Evolutionary conservation across 2,797 vertebrate species (phyloP).

Genomic region (Apogon hyalosoma): DNA sequence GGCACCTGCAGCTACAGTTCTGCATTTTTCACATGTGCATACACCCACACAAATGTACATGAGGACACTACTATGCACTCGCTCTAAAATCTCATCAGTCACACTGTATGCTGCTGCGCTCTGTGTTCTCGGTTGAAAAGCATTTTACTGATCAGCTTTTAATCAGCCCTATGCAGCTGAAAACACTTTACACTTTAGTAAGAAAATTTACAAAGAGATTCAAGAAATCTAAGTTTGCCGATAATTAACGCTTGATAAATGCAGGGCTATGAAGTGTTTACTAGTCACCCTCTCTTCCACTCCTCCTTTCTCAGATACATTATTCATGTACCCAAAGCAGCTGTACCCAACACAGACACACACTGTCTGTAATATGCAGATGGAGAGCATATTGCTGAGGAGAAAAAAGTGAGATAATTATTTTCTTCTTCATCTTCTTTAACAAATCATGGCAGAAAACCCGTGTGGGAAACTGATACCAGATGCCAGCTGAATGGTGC

Average conservation of each 20-base stretch:
- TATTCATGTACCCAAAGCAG: slow-evolving; percentile 57
- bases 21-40: not conserved
- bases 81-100: slow-evolving; percentile 50
- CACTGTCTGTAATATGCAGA: slow-evolving; percentile 46
- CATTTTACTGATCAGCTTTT: slow-evolving; percentile 25
- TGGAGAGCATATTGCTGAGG: slow-evolving; percentile 49
- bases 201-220: not conserved
- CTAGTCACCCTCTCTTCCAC: slow-evolving; percentile 3
- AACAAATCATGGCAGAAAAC: not conserved
- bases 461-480: slow-evolving; percentile 26
- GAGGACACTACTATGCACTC: not conserved
- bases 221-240: slow-evolving; percentile 4
- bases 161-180: slow-evolving; percentile 15
- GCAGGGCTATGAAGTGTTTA: not conserved
- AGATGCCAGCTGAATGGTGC: slow-evolving; percentile 28
- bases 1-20: slow-evolving; percentile 13
- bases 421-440: slow-evolving; percentile 10
- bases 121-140: slow-evolving; percentile 10
- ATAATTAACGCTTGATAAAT: slow-evolving; percentile 22
- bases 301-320: slow-evolving; percentile 46
- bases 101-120: slow-evolving; percentile 33
- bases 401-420: slow-evolving; percentile 24
- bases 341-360: slow-evolving; percentile 33
- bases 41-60: slow-evolving; percentile 10
- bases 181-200: not conserved